These are phyloP conservation scores for Pseudochirops cupreus DNA, from an alignment of 2,797 vertebrate genomes.

Conservation along the genomic window DNA sequence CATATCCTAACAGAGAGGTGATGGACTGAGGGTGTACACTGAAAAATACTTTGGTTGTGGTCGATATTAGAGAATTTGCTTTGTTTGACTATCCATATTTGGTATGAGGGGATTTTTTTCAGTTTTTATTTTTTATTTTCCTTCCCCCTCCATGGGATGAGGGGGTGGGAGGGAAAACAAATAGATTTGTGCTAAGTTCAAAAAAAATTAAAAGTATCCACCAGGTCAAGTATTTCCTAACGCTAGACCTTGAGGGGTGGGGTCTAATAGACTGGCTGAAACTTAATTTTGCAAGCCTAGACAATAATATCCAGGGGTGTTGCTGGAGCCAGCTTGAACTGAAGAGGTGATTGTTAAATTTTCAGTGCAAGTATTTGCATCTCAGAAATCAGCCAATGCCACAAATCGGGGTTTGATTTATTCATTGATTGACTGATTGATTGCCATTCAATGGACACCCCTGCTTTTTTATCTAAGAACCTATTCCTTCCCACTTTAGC, in stretches of 20 bases:
- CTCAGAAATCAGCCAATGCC: not conserved
- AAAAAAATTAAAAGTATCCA: not conserved
- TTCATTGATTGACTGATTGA: not conserved
- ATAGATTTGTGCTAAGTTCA: not conserved
- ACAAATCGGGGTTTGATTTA: not conserved
- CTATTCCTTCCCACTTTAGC: not conserved
- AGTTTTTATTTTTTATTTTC: not conserved
- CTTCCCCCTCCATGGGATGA: not conserved
- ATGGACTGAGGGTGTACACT: not conserved
- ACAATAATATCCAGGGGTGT: not conserved
- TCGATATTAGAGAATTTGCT: not conserved
- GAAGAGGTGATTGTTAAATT: not conserved
- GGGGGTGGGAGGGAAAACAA: not conserved
- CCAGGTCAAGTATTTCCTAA: not conserved
- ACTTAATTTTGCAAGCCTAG: not conserved
- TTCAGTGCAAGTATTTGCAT: not conserved
- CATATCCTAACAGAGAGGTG: not conserved
- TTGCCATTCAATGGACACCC: not conserved
- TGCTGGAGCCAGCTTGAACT: not conserved
- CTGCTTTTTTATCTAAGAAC: too few species aligned
- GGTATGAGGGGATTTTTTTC: not conserved
- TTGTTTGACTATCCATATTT: not conserved
- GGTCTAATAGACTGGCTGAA: not conserved
- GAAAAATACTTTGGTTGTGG: not conserved
- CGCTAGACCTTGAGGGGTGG: not conserved